Base-by-base conservation (phyloP, 1,140 invertebrate genomes). In the Marisa cornuarietis region DNA sequence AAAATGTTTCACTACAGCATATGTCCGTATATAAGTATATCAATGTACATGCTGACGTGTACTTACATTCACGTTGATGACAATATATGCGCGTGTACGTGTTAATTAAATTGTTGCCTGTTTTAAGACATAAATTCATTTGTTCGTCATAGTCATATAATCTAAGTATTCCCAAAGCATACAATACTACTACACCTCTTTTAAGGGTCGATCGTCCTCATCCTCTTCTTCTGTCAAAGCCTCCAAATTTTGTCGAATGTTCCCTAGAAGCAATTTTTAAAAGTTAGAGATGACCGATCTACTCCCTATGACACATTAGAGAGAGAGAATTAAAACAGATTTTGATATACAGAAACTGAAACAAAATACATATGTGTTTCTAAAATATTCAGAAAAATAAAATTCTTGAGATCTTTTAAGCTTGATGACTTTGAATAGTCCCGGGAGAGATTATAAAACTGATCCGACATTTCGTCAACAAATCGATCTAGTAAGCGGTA, bases 161-260 rank as follows among this genome's bases (percentile, higher is more conserved):
- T 42, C 1, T 42, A 42, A 42, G 31, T 42, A 42, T 2, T 42
- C 31, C 6, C 6, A 42, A 42, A 42, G 31, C 31, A 42, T 42
- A 42, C 31, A 42, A 42, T 2, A 42, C 31, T 42, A 42, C 31
- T 58, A 18, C 54, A 58, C 54, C 54, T 58, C 54, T 14, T 58
- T 58, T 58, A 2, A 3, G 16, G 54, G 54, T 18, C 16, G 54
- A 8, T 77, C 76, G 13, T 77, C 76, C 16, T 77, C 76, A 68
- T 68, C 76, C 8, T 77, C 76, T 65, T 77, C 76, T 24, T 77
- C 76, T 42, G 76, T 51, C 24, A 77, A 65, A 14, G 65, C 65
- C 51, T 77, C 76, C 76, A 77, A 42, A 65, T 77, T 77, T 31
- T 76, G 65, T 20, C 76, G 31, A 13, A 51, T 42, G 26, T 76